These are phyloP conservation scores for Drosophila bipectinata DNA, from an alignment of 1,140 invertebrate genomes.

Conservation along the genomic window DNA sequence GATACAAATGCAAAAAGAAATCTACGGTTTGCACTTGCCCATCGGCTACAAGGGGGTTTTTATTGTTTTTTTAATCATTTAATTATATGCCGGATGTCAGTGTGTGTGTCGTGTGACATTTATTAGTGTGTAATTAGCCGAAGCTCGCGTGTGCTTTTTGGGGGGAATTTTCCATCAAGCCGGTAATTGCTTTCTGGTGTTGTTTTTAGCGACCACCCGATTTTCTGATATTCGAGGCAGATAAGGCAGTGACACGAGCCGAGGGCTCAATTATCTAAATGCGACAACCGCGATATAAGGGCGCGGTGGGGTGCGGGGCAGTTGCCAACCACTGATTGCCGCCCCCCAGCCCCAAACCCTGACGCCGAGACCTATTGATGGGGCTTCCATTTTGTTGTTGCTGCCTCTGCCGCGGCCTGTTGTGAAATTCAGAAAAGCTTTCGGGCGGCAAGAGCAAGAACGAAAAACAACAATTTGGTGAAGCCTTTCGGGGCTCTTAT, in stretches of 20 bases:
- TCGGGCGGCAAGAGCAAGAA: background rate
- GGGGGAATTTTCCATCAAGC: slow-evolving; percentile 52
- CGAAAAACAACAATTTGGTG: background rate
- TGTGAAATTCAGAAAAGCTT: slow-evolving; percentile 73
- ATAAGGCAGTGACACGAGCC: slow-evolving; percentile 39
- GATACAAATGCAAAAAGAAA: background rate
- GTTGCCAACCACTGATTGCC: slow-evolving; percentile 64
- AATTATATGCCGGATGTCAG: slow-evolving; percentile 10
- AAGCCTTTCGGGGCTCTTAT: slow-evolving; percentile 14
- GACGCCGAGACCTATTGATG: slow-evolving; percentile 41
- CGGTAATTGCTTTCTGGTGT: slow-evolving; percentile 63
- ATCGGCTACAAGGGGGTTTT: slow-evolving; percentile 34
- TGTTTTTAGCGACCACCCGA: slow-evolving; percentile 42
- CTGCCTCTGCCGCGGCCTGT: slow-evolving; percentile 29
- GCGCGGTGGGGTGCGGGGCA: background rate
- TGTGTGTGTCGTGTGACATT: slow-evolving; percentile 18
- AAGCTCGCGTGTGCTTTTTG: slow-evolving; percentile 45
- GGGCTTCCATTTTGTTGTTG: slow-evolving; percentile 56
- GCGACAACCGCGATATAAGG: background rate
- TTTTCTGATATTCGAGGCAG: slow-evolving; percentile 54
- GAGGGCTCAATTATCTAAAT: slow-evolving; percentile 52
- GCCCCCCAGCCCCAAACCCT: background rate
- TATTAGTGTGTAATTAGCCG: slow-evolving; percentile 31
- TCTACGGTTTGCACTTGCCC: background rate
- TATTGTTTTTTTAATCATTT: slow-evolving; percentile 7